Conservation (phyloP, 2,888 invertebrate species). For the Gnatocerus cornutus region DNA sequence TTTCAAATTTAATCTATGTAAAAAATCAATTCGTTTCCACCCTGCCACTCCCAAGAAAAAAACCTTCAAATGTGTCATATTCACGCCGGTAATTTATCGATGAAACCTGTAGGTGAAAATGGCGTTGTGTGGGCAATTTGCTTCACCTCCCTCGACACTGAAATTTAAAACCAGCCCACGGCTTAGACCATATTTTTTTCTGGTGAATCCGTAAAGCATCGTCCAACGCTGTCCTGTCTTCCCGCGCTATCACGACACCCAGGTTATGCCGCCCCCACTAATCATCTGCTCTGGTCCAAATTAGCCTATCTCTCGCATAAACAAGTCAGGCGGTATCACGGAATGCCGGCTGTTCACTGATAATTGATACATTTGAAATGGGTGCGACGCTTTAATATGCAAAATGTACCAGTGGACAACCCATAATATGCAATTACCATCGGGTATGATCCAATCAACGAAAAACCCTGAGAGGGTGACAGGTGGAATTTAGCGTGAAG, state of each 20-base stretch:
- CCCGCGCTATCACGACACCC: conserved; percentile 34
- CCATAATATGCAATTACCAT: conserved; percentile 8
- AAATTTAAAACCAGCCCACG: conserved; percentile 38
- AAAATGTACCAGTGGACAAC: conserved; percentile 27
- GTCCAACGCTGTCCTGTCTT: conserved; percentile 41
- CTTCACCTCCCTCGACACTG: conserved; percentile 12
- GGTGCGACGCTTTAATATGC: conserved; percentile 56
- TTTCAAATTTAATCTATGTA: conserved; percentile 3
- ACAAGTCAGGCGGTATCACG: conserved; percentile 66
- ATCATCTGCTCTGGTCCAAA: conserved; percentile 65
- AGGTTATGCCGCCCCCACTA: conserved; percentile 55
- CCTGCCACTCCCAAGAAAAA: conserved; percentile 22
- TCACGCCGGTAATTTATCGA: conserved; percentile 33
- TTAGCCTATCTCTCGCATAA: conserved; percentile 69
- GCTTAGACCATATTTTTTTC: conserved; percentile 25
- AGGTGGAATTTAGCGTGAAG: no score
- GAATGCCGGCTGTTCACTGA: conserved; percentile 64
- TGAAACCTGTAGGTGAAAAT: conserved; percentile 33
- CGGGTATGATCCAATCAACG: not conserved
- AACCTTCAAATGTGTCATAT: conserved; percentile 34
- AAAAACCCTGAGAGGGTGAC: no score
- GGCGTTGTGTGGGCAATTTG: conserved; percentile 27
- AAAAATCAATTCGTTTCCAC: conserved; percentile 2
- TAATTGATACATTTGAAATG: conserved; percentile 67
- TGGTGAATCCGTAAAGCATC: conserved; percentile 23